These are phyloP conservation scores for Stichopus chloronotus DNA, from an alignment of 35 echinoderm and acorn worm species.

Conservation along the genomic window DNA sequence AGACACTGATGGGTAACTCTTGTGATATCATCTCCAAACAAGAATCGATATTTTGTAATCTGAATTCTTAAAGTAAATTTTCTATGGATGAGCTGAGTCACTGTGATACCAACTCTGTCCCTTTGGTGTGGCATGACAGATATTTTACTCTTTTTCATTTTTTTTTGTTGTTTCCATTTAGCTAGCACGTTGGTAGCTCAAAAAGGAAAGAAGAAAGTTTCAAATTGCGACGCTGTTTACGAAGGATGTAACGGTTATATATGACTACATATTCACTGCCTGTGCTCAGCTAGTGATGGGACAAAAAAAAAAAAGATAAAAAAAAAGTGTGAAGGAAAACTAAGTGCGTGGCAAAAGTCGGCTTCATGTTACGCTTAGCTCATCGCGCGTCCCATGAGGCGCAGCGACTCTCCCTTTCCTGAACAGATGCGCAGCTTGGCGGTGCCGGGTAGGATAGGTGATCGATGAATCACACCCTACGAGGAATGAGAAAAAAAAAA, in stretches of 20 bases:
- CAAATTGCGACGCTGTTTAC: too few relatives aligned
- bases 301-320: too few relatives aligned
- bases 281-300: too few relatives aligned
- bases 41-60: conserved; percentile 16
- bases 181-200: too few relatives aligned
- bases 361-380: background rate
- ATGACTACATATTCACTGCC: too few relatives aligned
- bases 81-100: background rate
- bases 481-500: background rate
- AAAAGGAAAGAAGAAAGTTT: too few relatives aligned
- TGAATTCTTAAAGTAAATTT: background rate
- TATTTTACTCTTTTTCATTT: background rate
- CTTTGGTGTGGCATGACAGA: background rate
- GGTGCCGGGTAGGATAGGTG: conserved; percentile 30
- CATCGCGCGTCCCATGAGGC: conserved; percentile 20
- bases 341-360: too few relatives aligned
- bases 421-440: conserved; percentile 58
- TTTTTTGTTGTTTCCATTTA: background rate
- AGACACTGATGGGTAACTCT: background rate
- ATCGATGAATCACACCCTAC: conserved; percentile 34
- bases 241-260: too few relatives aligned
- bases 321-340: too few relatives aligned
- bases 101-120: background rate
- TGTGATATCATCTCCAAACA: background rate
- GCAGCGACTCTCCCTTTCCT: background rate